Conservation (phyloP, 2,888 invertebrate species). For the Hemistola chrysoprasaria region DNA sequence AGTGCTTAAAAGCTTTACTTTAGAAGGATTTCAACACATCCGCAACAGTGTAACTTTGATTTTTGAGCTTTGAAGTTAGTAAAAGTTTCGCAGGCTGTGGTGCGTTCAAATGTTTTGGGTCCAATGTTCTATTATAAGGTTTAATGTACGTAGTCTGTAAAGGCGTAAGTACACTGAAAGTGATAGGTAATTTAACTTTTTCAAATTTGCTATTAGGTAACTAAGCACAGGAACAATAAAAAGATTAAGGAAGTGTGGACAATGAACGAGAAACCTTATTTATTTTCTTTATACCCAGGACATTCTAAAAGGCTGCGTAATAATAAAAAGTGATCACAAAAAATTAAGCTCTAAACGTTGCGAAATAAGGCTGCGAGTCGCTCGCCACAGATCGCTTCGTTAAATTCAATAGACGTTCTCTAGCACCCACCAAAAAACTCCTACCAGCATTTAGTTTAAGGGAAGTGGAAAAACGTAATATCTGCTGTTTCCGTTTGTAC, state of each 20-base stretch:
- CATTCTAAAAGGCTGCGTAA: slow-evolving; percentile 15
- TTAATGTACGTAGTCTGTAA: too few relatives aligned
- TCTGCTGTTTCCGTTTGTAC: slow-evolving; percentile 21
- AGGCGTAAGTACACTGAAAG: too few relatives aligned
- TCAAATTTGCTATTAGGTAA: too few relatives aligned
- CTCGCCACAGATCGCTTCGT: slow-evolving; percentile 5
- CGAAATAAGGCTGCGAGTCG: slow-evolving; percentile 11
- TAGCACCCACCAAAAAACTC: slow-evolving; percentile 18
- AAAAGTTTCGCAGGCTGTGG: slow-evolving; percentile 22
- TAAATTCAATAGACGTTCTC: slow-evolving; percentile 21
- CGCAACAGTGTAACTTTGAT: slow-evolving; percentile 37
- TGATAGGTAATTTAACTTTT: too few relatives aligned
- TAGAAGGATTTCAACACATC: slow-evolving; percentile 48
- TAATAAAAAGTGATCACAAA: slow-evolving; percentile 4
- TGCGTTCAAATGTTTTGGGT: slow-evolving; percentile 1
- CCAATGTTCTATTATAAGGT: neutral
- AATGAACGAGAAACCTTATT: slow-evolving; percentile 22
- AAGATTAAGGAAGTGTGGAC: slow-evolving; percentile 11
- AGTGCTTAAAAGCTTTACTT: slow-evolving; percentile 68
- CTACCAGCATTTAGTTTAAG: slow-evolving; percentile 18
- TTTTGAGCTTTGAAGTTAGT: slow-evolving; percentile 36
- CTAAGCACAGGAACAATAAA: slow-evolving; percentile 7
- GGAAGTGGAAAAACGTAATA: slow-evolving; percentile 23
- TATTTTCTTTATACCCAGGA: slow-evolving; percentile 17
- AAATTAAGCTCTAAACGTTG: slow-evolving; percentile 3